Evolutionary conservation across 1,140 invertebrate species (phyloP).

Genomic region (Sminthurides bifidus): DNA sequence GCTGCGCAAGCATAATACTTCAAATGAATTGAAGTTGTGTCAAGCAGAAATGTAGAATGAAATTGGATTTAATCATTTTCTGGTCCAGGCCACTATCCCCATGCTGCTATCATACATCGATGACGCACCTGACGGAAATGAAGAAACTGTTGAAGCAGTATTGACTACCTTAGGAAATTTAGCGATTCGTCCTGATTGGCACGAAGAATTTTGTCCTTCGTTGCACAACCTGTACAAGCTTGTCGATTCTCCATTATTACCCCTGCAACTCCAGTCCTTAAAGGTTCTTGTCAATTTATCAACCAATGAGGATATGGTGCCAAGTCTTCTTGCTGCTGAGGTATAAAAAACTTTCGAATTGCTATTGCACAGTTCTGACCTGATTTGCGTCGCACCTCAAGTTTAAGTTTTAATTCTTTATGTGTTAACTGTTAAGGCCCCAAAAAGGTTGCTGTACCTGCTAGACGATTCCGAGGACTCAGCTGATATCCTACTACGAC

Average conservation of each 20-base stretch:
- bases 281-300: conserved; percentile 54
- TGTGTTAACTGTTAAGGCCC: conserved; percentile 39
- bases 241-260: conserved; percentile 36
- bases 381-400: neutral
- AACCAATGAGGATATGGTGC: conserved; percentile 50
- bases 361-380: no score
- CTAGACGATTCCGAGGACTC: conserved; percentile 41
- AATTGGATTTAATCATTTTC: neutral
- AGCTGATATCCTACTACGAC: conserved; percentile 42
- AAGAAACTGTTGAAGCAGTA: conserved; percentile 34
- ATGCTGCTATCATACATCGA: conserved; percentile 37
- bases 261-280: conserved; percentile 44
- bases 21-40: neutral
- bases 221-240: conserved; percentile 39
- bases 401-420: neutral
- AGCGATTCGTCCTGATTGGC: conserved; percentile 40
- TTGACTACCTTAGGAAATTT: conserved; percentile 42
- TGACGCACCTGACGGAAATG: conserved; percentile 28
- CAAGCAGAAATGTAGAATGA: neutral
- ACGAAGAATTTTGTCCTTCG: conserved; percentile 38
- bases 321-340: conserved; percentile 49
- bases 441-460: conserved; percentile 41
- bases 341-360: conserved; percentile 35
- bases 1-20: neutral
- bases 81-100: conserved; percentile 38